These are phyloP conservation scores for Heliocidaris tuberculata DNA, from an alignment of 35 echinoderm and acorn worm genomes.

Conservation along the genomic window DNA sequence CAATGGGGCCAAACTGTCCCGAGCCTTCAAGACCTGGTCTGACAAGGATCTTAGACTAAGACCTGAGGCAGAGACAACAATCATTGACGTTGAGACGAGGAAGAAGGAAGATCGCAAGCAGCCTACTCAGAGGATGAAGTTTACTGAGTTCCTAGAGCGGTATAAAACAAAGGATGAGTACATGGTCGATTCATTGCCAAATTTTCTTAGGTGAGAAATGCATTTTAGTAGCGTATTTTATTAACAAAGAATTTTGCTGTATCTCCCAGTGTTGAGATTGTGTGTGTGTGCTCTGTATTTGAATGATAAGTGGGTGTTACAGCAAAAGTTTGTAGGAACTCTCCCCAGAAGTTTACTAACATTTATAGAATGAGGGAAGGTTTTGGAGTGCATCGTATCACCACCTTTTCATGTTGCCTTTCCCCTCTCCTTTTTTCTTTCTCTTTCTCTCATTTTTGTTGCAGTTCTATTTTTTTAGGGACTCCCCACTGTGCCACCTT, in stretches of 20 bases:
- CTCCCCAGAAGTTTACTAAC: no score
- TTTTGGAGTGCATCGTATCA: no score
- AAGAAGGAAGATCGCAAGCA: conserved; percentile 77
- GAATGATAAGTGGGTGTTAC: not conserved
- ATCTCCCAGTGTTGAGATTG: not conserved
- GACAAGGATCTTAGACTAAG: conserved; percentile 66
- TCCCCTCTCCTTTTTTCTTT: no score
- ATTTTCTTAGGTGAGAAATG: conserved; percentile 62
- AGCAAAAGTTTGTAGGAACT: no score
- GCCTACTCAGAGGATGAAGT: conserved; percentile 47
- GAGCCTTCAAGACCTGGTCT: conserved; percentile 75
- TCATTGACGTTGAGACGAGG: conserved; percentile 67
- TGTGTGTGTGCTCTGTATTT: no score
- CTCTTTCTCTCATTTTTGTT: no score
- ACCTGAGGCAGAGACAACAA: conserved; percentile 54
- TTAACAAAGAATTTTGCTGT: no score
- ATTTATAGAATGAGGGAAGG: no score
- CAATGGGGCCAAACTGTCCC: conserved; percentile 60
- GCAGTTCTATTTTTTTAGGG: no score
- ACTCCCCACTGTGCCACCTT: no score
- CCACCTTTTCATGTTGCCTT: not conserved
- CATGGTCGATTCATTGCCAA: conserved; percentile 66
- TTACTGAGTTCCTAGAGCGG: conserved; percentile 75
- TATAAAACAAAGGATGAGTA: conserved; percentile 75
- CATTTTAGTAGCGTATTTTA: not conserved